Percentiles rank a stretch among this genome's conserved stretches.
Evolutionary conservation across 2,113 vertebrate genomes (phyloP).

Genomic region (Istiophorus platypterus): DNA sequence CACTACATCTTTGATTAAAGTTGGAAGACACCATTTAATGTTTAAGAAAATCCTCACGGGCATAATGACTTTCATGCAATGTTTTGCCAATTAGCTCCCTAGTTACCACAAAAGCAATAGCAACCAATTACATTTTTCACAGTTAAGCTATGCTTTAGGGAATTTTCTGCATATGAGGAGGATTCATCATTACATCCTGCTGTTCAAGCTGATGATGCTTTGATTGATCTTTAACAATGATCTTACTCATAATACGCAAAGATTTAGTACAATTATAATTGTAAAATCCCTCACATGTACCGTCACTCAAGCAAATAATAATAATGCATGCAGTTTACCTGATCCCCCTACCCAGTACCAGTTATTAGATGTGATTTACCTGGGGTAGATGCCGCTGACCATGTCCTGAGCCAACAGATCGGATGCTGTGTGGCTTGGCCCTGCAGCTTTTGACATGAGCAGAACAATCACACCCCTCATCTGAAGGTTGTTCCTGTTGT

Average conservation of each 20-base stretch:
- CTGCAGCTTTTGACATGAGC: slow-evolving; percentile 96
- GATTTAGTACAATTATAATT: neutral
- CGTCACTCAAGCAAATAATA: neutral
- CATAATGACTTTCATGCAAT: slow-evolving; percentile 19
- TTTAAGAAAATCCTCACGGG: slow-evolving; percentile 30
- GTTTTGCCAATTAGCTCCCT: slow-evolving; percentile 38
- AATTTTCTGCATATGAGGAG: slow-evolving; percentile 10
- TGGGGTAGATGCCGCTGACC: slow-evolving; percentile 97
- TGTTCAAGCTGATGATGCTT: slow-evolving; percentile 11
- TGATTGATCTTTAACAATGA: neutral
- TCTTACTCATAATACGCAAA: neutral
- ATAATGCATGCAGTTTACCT: neutral
- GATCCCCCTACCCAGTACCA: neutral
- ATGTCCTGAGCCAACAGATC: slow-evolving; percentile 87
- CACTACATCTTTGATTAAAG: slow-evolving; percentile 12
- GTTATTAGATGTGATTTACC: slow-evolving; percentile 80
- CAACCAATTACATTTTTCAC: slow-evolving; percentile 36
- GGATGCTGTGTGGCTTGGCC: slow-evolving; percentile 81
- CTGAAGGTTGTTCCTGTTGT: slow-evolving; percentile 93
- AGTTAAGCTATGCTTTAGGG: slow-evolving; percentile 32
- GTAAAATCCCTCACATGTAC: neutral
- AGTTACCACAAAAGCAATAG: slow-evolving; percentile 22
- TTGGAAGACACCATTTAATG: slow-evolving; percentile 11
- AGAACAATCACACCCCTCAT: slow-evolving; percentile 93
- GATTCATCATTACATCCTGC: slow-evolving; percentile 15